These are phyloP conservation scores for Trematomus bernacchii DNA, from an alignment of 2,797 vertebrate species.

Conservation along the genomic window DNA sequence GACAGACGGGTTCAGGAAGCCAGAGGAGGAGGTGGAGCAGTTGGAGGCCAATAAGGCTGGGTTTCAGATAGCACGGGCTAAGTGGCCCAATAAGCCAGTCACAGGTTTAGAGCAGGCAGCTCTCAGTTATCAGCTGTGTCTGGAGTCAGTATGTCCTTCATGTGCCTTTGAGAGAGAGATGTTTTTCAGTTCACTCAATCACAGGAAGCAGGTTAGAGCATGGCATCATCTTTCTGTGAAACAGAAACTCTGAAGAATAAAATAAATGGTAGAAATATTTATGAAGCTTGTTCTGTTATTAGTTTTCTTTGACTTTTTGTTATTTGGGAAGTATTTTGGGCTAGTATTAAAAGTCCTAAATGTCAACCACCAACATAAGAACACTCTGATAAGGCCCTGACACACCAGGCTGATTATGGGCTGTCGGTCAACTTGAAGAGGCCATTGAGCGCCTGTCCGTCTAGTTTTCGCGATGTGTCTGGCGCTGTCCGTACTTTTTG, in stretches of 20 bases:
- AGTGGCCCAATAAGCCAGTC: conserved; percentile 28
- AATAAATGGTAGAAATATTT: not conserved
- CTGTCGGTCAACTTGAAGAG: too few relatives aligned
- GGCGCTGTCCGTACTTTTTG: too few relatives aligned
- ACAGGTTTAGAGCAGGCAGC: conserved; percentile 9
- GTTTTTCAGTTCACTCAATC: not conserved
- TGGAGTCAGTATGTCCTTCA: not conserved
- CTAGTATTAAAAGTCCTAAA: conserved; percentile 2
- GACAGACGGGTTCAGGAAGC: conserved; percentile 58
- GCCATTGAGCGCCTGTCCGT: too few relatives aligned
- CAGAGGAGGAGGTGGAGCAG: conserved; percentile 47
- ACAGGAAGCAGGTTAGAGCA: conserved; percentile 1
- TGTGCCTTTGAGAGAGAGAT: conserved; percentile 13
- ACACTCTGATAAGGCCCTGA: not conserved
- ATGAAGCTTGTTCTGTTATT: not conserved
- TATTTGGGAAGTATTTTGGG: not conserved
- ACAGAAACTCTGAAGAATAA: not conserved
- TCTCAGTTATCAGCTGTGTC: not conserved
- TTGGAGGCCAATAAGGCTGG: conserved; percentile 41
- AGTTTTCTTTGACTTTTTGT: not conserved
- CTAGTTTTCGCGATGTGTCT: too few relatives aligned
- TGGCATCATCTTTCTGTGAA: conserved; percentile 10
- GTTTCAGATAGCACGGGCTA: conserved; percentile 46
- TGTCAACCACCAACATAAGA: not conserved
- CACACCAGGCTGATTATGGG: too few relatives aligned